Conservation (phyloP, 2,888 invertebrate genomes). For the Scaptodrosophila latifasciaeformis region DNA sequence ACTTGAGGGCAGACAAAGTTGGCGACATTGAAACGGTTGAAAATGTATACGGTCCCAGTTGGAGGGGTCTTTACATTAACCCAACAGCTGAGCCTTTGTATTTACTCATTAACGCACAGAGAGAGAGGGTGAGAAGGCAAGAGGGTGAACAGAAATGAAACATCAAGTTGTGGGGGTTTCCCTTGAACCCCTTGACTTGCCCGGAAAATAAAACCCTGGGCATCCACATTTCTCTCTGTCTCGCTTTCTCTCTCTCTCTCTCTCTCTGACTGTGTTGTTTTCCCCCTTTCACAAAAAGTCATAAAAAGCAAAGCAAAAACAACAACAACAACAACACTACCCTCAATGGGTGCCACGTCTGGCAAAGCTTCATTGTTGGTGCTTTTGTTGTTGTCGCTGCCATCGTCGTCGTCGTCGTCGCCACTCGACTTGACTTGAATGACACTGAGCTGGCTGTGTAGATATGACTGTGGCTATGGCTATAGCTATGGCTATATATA, state of each 20-base stretch:
- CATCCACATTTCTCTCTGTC: no score
- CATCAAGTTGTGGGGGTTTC: conserved; percentile 36
- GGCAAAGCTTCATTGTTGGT: conserved; percentile 48
- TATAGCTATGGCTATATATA: no score
- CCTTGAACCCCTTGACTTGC: conserved; percentile 31
- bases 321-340: conserved; percentile 21
- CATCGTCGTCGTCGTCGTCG: conserved; percentile 22
- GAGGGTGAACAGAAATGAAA: conserved; percentile 44
- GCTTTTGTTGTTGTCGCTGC: conserved; percentile 1
- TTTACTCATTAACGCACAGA: conserved; percentile 61
- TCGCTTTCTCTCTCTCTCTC: no score
- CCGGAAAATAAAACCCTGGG: conserved; percentile 66
- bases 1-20: no score
- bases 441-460: conserved; percentile 37
- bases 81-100: conserved; percentile 63
- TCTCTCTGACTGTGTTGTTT: no score
- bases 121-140: neutral
- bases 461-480: no score
- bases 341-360: conserved; percentile 55
- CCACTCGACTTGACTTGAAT: conserved; percentile 60
- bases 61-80: conserved; percentile 54
- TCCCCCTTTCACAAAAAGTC: conserved; percentile 38
- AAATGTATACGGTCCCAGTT: no score
- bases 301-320: conserved; percentile 39
- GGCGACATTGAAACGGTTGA: no score